phyloP scores from a whole-genome alignment of 2,888 invertebrate species.

The Clostera curtula region DNA sequence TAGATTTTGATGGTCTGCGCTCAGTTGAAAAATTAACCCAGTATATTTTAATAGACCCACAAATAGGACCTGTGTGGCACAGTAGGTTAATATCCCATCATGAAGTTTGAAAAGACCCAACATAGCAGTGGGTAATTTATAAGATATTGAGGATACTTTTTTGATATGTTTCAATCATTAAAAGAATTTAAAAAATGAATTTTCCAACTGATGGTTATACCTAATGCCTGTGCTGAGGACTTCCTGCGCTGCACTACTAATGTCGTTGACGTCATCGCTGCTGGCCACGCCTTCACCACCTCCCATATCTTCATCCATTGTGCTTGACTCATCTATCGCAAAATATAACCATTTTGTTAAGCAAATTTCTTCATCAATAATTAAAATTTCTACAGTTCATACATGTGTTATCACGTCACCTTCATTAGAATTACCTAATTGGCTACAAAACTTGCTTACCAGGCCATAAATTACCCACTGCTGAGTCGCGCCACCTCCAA shows the following conservation, averaged over 20 bases:
- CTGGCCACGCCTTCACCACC: conserved; percentile 68
- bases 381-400: no score
- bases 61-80: background rate
- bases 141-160: no score
- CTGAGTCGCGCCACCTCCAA: no score
- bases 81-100: background rate
- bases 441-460: no score
- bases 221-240: conserved; percentile 61
- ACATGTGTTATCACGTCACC: no score
- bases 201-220: conserved; percentile 23
- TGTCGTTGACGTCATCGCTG: conserved; percentile 68
- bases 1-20: no score
- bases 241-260: conserved; percentile 65
- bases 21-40: no score
- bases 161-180: no score
- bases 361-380: background rate
- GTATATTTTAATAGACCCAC: no score
- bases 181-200: conserved; percentile 1
- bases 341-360: background rate
- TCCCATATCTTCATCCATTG: conserved; percentile 70
- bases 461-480: no score
- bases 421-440: no score
- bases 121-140: no score
- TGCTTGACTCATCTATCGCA: conserved; percentile 60
- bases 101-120: background rate